Conservation (phyloP, 2,888 invertebrate species). For the Opisthograptis luteolata region DNA sequence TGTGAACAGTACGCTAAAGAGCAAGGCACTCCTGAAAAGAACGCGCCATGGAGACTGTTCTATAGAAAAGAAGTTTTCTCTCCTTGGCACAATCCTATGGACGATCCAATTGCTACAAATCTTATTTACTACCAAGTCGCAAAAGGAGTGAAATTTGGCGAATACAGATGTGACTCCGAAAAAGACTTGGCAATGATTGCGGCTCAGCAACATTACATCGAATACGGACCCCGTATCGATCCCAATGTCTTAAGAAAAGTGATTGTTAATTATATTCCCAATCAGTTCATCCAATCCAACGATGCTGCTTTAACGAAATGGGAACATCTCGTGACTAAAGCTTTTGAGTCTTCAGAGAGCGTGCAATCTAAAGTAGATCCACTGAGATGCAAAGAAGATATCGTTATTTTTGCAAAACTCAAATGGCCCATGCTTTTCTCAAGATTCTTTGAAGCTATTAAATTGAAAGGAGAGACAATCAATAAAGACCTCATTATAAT, state of each 20-base stretch:
- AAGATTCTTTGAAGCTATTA: conserved; percentile 96
- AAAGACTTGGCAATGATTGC: conserved; percentile 94
- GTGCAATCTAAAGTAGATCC: conserved; percentile 87
- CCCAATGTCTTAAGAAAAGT: conserved; percentile 87
- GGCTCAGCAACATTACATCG: conserved; percentile 95
- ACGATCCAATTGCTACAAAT: conserved; percentile 92
- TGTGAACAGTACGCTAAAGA: conserved; percentile 98
- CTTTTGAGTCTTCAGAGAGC: conserved; percentile 89
- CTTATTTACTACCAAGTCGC: conserved; percentile 95
- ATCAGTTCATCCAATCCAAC: conserved; percentile 87
- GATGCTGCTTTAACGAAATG: conserved; percentile 87
- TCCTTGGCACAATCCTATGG: conserved; percentile 95
- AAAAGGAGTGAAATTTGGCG: conserved; percentile 95
- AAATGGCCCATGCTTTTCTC: conserved; percentile 98
- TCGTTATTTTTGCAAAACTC: conserved; percentile 94
- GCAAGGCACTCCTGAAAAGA: conserved; percentile 92
- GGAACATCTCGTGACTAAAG: conserved; percentile 88
- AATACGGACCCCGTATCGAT: conserved; percentile 88
- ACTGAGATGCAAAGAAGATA: conserved; percentile 92
- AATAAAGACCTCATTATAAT: conserved; percentile 91
- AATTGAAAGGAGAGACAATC: conserved; percentile 87
- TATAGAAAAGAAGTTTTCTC: conserved; percentile 95
- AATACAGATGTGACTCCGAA: conserved; percentile 93
- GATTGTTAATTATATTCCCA: conserved; percentile 92
- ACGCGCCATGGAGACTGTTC: conserved; percentile 94